Evolutionary conservation across 2,888 invertebrate genomes (phyloP).

Genomic region (Acanthosepion esculentum): DNA sequence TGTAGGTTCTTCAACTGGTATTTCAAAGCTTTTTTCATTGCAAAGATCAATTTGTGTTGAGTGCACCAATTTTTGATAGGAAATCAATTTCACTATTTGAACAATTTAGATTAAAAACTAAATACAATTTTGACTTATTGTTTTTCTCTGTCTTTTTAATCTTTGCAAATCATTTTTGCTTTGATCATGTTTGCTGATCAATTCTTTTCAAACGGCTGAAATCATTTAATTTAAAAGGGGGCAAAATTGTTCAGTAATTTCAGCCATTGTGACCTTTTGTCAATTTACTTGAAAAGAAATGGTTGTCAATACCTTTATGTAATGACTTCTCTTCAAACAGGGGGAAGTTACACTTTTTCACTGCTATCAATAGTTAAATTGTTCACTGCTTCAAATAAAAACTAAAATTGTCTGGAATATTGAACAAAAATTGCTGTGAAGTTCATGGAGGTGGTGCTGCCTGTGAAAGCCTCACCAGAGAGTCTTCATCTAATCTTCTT

Average conservation of each 20-base stretch:
- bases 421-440: too few relatives aligned
- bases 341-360: too few relatives aligned
- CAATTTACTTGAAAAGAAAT: background rate
- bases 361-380: too few relatives aligned
- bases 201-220: background rate
- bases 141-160: background rate
- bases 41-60: background rate
- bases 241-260: background rate
- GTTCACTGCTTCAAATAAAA: too few relatives aligned
- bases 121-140: background rate
- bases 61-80: background rate
- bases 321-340: constrained; percentile 13
- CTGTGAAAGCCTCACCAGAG: too few relatives aligned
- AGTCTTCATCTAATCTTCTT: too few relatives aligned
- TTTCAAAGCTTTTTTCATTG: background rate
- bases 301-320: background rate
- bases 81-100: background rate
- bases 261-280: background rate
- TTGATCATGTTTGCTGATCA: background rate
- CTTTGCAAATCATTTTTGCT: background rate
- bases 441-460: too few relatives aligned
- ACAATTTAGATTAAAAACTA: background rate
- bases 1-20: background rate
- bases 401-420: too few relatives aligned
- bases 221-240: background rate